A percentile compares a stretch with the other conserved stretches of the same genome.
phyloP scores from a whole-genome alignment of 2,888 invertebrate species.

The Polydesmus complanatus region DNA sequence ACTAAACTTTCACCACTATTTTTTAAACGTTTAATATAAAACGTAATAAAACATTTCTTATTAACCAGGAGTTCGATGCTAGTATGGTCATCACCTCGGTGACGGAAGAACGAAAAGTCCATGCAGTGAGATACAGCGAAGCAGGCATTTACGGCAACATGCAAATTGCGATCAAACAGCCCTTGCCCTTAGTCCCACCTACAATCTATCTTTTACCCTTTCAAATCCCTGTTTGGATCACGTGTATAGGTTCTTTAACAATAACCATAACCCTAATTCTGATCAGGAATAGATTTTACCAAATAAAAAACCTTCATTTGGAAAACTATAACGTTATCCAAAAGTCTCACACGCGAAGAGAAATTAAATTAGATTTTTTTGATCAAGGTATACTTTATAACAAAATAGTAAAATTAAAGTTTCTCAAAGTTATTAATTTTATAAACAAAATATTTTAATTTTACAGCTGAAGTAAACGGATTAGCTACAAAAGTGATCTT shows the following conservation, averaged over 20 bases:
- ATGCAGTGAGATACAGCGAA: background rate
- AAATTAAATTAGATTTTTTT: no score
- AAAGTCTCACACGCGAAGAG: no score
- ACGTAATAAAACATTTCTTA: no score
- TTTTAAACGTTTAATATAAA: no score
- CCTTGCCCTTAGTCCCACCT: background rate
- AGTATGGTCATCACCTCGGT: background rate
- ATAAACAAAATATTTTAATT: no score
- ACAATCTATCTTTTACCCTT: background rate
- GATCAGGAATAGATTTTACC: background rate
- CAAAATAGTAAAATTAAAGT: no score
- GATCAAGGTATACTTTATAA: no score
- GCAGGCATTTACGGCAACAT: background rate
- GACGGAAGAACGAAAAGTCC: background rate
- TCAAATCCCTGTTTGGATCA: background rate
- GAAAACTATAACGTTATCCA: no score
- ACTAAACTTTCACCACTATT: no score
- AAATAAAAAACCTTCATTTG: background rate
- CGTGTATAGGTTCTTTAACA: background rate
- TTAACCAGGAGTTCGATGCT: no score
- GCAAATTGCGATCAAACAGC: background rate
- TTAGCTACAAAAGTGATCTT: background rate
- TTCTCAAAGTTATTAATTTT: no score
- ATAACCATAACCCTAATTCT: background rate
- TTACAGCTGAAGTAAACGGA: background rate